Conservation (phyloP, 2,888 invertebrate genomes). For the Megastigmus dorsalis region DNA sequence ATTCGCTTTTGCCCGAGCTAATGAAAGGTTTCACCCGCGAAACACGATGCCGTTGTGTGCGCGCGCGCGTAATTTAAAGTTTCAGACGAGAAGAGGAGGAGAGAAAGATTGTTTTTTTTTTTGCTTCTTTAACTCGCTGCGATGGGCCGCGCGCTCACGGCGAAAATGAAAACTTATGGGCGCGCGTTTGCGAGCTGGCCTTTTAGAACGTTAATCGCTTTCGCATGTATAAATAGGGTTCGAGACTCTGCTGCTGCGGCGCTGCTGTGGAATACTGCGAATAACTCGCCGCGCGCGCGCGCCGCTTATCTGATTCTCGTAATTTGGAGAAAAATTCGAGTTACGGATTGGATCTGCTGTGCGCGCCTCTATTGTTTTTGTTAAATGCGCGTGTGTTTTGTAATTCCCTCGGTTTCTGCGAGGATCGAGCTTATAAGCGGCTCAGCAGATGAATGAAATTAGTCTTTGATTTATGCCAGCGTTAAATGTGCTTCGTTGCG, state of each 20-base stretch:
- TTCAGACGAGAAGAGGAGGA: no score
- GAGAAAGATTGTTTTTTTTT: no score
- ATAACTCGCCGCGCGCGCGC: not conserved
- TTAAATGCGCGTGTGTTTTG: no score
- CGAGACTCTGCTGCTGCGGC: not conserved
- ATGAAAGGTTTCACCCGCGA: constrained; percentile 41
- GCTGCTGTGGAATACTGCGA: not conserved
- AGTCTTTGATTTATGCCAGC: no score
- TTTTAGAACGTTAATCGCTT: constrained; percentile 24
- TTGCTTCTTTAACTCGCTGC: no score
- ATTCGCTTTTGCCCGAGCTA: constrained; percentile 32
- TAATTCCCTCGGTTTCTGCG: no score
- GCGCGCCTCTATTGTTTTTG: no score
- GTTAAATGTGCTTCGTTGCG: no score
- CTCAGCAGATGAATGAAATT: no score
- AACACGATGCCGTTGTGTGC: no score
- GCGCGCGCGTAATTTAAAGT: not conserved
- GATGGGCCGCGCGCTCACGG: no score
- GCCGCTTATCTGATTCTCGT: constrained; percentile 22
- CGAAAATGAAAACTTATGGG: constrained; percentile 1
- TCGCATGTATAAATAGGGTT: not conserved
- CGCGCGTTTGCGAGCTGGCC: not conserved
- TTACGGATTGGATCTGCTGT: not conserved
- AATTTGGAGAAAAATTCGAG: constrained; percentile 11
- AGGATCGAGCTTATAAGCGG: no score